Base-by-base conservation (phyloP, 2,113 vertebrate genomes). In the Thermophis baileyi region DNA sequence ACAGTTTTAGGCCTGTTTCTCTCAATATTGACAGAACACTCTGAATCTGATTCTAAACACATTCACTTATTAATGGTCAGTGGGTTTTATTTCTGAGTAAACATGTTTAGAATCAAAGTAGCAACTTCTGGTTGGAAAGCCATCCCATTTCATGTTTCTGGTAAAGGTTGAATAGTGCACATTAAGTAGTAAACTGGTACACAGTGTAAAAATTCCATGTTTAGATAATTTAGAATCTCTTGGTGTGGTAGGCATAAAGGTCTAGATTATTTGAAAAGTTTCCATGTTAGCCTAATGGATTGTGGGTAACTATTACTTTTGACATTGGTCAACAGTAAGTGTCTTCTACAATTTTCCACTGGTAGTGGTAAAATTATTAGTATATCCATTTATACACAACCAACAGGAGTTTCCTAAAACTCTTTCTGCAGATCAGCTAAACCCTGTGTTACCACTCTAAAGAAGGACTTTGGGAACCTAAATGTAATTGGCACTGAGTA, bases 401-500 rank as follows among this genome's bases (percentile, higher is more conserved):
- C 63, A 95, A 87, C 55, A 95, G 96, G 96, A 90, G 94, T 95
- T 95, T 96, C 94, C 94, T 94, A 93, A 94, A 91, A 90, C 63
- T 47, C 90, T 94, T 94, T 92, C 93, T 96, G 87, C 90, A 12
- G 91, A 92, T 95, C 89, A 69, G 90, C 91, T 94, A 94, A 94
- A 97, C 94, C 46, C 90, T 88, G 93, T 50, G 2, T 94, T 94
- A 93, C 96, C 95, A 94, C 94, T 95, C 93, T 89, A 92, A 96
- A 96, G 96, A 90, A 91, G 94, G 96, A 92, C 93, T 69, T 85
- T 27, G 92, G 91, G 89, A 96, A 96, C 93, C 97, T 96, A 94
- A 91, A 97, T 97, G 96, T 97, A 97, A 95, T 95, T 95, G 96
- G 96, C 91, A 94, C 94, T 96, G 95, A 92, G 96, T 97, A 95